Evolutionary conservation across 2,113 vertebrate species (phyloP).

Genomic region (human): GRCh38 chr7:4163501-4164000

Average conservation of each 20-base stretch:
- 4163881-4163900: not conserved
- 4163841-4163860: too few species aligned
- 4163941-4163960: not conserved
- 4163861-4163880: not conserved
- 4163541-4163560: not conserved
- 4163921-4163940: not conserved
- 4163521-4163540: not conserved
- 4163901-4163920: not conserved
- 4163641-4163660: not conserved
- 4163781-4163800: accelerated
- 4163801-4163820: not conserved
- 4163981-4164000: accelerated
- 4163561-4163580: not conserved
- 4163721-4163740: accelerated
- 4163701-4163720: not conserved
- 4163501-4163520: not conserved
- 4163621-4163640: not conserved
- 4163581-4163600: not conserved
- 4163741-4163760: not conserved
- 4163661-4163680: not conserved
- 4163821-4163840: too few species aligned
- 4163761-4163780: not conserved
- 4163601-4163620: not conserved
- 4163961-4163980: not conserved
- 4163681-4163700: not conserved